Evolutionary conservation across 2,113 vertebrate genomes (phyloP), one percentile per base, ranked within the genome.

Genomic region (Engraulis encrasicolus): DNA sequence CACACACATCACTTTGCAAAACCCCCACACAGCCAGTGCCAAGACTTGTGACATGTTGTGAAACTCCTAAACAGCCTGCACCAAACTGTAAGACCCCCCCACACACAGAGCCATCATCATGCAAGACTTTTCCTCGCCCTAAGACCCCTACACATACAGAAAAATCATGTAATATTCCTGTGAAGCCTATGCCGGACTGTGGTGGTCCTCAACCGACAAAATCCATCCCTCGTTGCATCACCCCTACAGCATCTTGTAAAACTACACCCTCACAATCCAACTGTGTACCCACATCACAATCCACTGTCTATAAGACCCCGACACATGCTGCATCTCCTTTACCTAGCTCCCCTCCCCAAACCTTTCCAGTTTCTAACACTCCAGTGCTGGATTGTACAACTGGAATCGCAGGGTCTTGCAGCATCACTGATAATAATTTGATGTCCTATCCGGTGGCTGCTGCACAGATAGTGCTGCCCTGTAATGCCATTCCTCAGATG

Each of bases 91-190:
- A 78, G 38, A 27, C 52, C 6, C 52, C 54, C 0, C 1, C 71
- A 37, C 14, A 45, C 50, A 34, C 78, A 82, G 77, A 17, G 11
- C 37, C 81, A 74, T n/a, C 58, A 66, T 9, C 20, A n/a, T 23
- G 6, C 11, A 23, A 66, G 9, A 66, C 58, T 58, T 83, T 78
- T 36, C 37, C 48, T 78, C 78, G 49, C 49, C 58, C 37, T 61
- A 94, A 90, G 58, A 93, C 90, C 37, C 89, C 91, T 27, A 90
- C 92, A 27, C 93, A 94, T 85, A 94, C 90, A 1, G 88, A 93
- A 78, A 91, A 88, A 85, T 85, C 89, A n/a, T 92, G 90, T 23
- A 92, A 91, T 66, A 87, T 85, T 36, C 89, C 88, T 87, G 85
- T 90, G 83, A 92, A 92, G 86, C 90, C 91, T 0, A 89, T 93